Evolutionary conservation across 2,797 vertebrate species (phyloP), one percentile per base, ranked within the genome.

Genomic region (Enteromius fasciolatus): DNA sequence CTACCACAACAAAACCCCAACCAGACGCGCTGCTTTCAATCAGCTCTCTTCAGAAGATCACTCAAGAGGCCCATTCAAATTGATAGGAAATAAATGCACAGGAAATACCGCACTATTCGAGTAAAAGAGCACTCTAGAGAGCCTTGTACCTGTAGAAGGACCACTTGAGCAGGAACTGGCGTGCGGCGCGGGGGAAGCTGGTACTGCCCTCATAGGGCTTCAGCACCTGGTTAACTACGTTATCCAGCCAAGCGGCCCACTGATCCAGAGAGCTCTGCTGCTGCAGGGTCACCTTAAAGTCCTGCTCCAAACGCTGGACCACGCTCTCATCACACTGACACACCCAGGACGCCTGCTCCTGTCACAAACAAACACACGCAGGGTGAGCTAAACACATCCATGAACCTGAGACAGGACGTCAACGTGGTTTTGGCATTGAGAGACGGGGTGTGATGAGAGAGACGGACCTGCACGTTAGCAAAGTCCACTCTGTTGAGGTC

Each of bases 331-430:
- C 98, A 0, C 98, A 99, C 94, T 99, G 98, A 91, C 98, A 99
- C 86, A 99, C 98, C 98, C 98, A 99, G 0, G 97, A 99, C 12
- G 98, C 98, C 92, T 99, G 98, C 87, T 99, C 98, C 98, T 99
- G 94, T 85, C 78, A 23, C n/a, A 0, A 83, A 23, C 75, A 61
- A 81, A 25, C 64, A 52, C 76, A 33, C 81, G 74, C 54, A 84
- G 11, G 17, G 54, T 76, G 70, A 66, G 41, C 41, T 0, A 11
- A 36, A 63, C 41, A 41, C 14, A 39, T 48, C n/a, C 70, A 4
- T n/a, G 20, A 64, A 39, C 39, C 59, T 18, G n/a, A 81, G 33
- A 67, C 80, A 78, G 69, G 18, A 68, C 46, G 67, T 41, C 28
- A 25, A 74, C 25, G 36, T 17, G 52, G 15, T 50, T 72, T 28